Base-by-base conservation (phyloP, 2,888 invertebrate genomes). In the Trichopria drosophilae region DNA sequence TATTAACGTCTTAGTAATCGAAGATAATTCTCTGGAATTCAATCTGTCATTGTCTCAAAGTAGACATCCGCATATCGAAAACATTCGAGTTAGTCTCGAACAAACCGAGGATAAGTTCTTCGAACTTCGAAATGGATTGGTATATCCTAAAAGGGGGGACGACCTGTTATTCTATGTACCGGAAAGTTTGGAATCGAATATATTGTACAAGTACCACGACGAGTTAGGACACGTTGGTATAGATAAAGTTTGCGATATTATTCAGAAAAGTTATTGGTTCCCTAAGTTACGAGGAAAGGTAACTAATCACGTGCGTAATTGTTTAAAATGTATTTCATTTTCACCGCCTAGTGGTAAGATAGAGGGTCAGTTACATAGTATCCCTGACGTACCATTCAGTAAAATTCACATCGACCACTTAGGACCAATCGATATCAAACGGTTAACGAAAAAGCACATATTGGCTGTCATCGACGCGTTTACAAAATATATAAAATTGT, bases 271-370 rank as follows among this genome's bases (percentile, higher is more conserved):
- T 2, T 60, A 57, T 43, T 59, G 55, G 57, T 59, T 59, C 20
- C 57, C 55, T 0, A 24, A 41, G 0, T 23, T 57, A 12, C 41
- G 16, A 35, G 3, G 7, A 2, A 56, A 53, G n/a, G 42, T 55
- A 0, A 15, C 37, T 0, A 20, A 5, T 0, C 40, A 60, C 10
- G 20, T 62, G 1, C 26, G 12, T 7, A 56, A 48, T 31, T 62
- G 60, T 18, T 20, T 58, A 2, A 60, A 62, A n/a, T 62, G 58
- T 26, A 55, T 56, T 6, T 15, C 58, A 2, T 65, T 53, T 31
- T 31, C 53, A 0, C 50, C 55, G 2, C 2, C 9, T 3, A 34
- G 44, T 0, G 57, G 57, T 0, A 60, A 51, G 23, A 4, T 3
- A 1, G 59, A 58, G 15, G 55, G 59, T 1, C 32, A 15, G 3